phyloP scores from a whole-genome alignment of 2,888 invertebrate genomes.

The Leptogaster cylindrica region DNA sequence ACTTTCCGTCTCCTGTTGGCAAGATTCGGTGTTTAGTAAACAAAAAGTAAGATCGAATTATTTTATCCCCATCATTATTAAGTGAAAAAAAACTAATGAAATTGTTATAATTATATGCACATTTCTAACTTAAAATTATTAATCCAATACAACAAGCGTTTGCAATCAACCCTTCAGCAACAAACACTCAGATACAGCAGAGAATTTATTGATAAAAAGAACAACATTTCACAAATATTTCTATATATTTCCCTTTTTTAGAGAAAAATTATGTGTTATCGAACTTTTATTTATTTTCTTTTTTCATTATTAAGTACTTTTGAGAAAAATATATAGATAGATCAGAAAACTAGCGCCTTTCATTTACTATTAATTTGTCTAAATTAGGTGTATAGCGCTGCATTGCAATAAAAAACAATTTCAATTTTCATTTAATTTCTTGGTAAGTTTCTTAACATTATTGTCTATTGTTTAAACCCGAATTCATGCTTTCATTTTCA shows the following conservation, averaged over 20 bases:
- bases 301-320: constrained; percentile 29
- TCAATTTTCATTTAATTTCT: too few species aligned
- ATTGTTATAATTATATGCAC: constrained; percentile 44
- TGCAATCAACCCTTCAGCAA: too few species aligned
- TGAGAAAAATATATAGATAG: constrained; percentile 34
- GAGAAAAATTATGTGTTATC: constrained; percentile 27
- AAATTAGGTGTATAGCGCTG: too few species aligned
- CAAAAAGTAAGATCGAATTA: not conserved
- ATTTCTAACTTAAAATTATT: constrained; percentile 45
- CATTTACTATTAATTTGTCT: not conserved
- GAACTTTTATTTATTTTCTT: constrained; percentile 34
- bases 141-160: constrained; percentile 32
- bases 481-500: too few species aligned
- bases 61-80: constrained; percentile 20
- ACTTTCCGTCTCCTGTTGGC: constrained; percentile 37
- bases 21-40: constrained; percentile 28
- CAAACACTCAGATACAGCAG: constrained; percentile 19
- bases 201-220: constrained; percentile 36
- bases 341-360: constrained; percentile 2
- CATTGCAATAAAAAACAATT: too few species aligned
- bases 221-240: constrained; percentile 33
- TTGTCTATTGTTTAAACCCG: too few species aligned
- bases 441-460: too few species aligned
- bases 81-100: constrained; percentile 21
- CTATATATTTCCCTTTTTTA: constrained; percentile 37